Percentiles rank a stretch among this genome's conserved stretches.
Evolutionary conservation across 1,140 invertebrate species (phyloP).

Genomic region (Tetragonula clypearis): DNA sequence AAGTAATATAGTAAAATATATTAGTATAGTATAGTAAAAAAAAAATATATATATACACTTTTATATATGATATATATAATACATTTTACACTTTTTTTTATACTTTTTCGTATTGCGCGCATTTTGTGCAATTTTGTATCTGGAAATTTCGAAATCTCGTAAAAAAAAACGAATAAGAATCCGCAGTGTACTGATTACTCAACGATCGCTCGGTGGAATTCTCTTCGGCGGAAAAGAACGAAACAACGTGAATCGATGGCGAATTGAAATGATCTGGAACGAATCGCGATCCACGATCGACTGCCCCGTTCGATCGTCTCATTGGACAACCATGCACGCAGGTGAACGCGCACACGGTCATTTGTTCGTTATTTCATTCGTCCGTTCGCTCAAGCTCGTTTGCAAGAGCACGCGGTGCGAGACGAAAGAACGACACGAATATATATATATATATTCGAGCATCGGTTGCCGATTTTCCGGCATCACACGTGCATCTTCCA

Average conservation of each 20-base stretch:
- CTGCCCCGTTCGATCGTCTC: background rate
- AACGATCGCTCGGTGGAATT: background rate
- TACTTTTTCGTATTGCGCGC: too few species aligned
- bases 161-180: too few species aligned
- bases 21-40: too few species aligned
- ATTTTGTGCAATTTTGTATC: too few species aligned
- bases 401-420: background rate
- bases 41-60: too few species aligned
- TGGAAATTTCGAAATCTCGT: too few species aligned
- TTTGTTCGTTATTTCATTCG: too few species aligned
- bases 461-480: background rate
- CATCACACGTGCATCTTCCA: background rate
- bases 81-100: too few species aligned
- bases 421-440: background rate
- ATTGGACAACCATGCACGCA: background rate
- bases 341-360: background rate
- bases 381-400: background rate
- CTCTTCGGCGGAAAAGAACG: background rate
- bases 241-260: background rate
- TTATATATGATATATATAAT: too few species aligned
- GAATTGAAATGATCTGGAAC: background rate
- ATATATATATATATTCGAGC: too few species aligned
- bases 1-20: too few species aligned
- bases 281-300: background rate
- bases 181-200: too few species aligned